Evolutionary conservation across 2,797 vertebrate species (phyloP), one percentile per base, ranked within the genome.

Genomic region (Melanotaenia pygmaea): DNA sequence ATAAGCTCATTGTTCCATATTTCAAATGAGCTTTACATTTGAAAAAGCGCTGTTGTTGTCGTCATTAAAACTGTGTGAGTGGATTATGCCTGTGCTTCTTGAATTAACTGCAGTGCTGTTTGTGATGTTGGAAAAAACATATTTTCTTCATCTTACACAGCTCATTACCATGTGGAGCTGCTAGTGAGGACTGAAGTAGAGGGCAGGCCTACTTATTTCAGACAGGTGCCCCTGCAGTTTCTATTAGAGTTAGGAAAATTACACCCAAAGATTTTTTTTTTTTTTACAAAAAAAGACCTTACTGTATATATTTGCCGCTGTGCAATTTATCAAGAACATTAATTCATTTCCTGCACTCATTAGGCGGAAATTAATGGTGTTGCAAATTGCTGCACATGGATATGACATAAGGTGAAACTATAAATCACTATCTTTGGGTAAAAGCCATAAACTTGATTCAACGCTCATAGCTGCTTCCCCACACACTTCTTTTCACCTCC

Each of bases 101-200:
- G 73, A 84, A 88, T 76, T 75, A 83, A 84, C 70, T 67, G 69
- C 81, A 72, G 63, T 64, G 65, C 67, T 80, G 67, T 87, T 89
- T 88, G 76, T 84, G 72, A 81, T 86, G 71, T 67, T 80, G 74
- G 84, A n/a, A 63, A 62, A 34, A 85, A 66, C 78, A 88, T 54
- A 75, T 87, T 85, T 86, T 84, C 68, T 84, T 87, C 73, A 86
- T 86, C 74, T 89, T 79, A 76, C 63, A 81, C 80, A 84, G 82
- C 84, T 92, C 83, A 91, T 92, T 92, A 88, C 74, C 88, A 88
- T 86, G 85, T 40, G 79, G 77, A 88, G 90, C 85, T 74, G 78
- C 69, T 28, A 57, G 77, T 37, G 45, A 86, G 77, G 81, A 81
- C 80, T 81, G 81, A 22, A 45, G 79, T 82, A 84, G 80, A 88